These are phyloP conservation scores for Apis laboriosa DNA, from an alignment of 1,140 invertebrate species.

Conservation along the genomic window DNA sequence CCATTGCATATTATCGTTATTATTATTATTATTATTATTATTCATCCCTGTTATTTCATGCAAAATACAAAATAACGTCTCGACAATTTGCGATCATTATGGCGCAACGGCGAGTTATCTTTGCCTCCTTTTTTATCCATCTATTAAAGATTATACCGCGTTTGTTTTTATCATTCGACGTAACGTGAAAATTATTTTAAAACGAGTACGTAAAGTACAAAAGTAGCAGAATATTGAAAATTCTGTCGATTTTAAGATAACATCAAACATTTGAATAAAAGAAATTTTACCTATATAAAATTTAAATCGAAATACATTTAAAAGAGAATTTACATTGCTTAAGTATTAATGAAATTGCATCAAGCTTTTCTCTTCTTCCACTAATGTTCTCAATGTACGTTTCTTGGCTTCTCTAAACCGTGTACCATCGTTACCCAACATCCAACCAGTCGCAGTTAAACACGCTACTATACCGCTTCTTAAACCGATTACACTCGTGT, in stretches of 20 bases:
- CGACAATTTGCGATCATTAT: neutral
- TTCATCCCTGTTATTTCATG: neutral
- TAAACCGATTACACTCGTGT: constrained; percentile 28
- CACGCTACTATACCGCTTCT: constrained; percentile 8
- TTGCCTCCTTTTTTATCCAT: neutral
- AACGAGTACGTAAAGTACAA: too few relatives aligned
- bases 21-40: neutral
- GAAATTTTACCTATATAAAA: neutral
- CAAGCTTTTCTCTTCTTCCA: neutral
- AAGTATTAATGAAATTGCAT: neutral
- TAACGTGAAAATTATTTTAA: neutral
- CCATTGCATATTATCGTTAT: constrained; percentile 1
- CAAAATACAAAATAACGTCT: neutral
- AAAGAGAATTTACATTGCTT: neutral
- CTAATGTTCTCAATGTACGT: neutral
- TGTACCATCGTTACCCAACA: neutral
- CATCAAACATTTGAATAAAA: too few relatives aligned
- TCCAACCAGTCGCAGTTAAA: constrained; percentile 8
- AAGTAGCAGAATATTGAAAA: too few relatives aligned
- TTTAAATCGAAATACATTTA: neutral
- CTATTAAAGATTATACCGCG: neutral
- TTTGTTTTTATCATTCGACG: neutral
- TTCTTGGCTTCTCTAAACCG: constrained; percentile 1
- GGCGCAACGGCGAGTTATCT: neutral
- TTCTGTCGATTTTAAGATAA: too few relatives aligned